Conservation (phyloP, 2,888 invertebrate species). For the Axea sp. region DNA sequence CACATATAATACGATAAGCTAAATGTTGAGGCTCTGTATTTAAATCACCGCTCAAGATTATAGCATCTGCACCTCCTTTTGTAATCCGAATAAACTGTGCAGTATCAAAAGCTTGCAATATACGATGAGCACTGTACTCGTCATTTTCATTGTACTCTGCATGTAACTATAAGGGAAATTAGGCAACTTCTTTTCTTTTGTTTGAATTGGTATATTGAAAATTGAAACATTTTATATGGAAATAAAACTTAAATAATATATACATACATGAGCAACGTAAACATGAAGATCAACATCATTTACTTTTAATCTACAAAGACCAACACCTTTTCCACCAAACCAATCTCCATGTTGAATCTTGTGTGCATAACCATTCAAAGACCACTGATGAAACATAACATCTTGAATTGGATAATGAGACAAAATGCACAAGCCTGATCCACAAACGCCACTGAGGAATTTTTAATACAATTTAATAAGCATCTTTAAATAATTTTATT, state of each 20-base stretch:
- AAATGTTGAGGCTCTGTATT: constrained; percentile 94
- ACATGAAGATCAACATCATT: constrained; percentile 88
- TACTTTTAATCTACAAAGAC: constrained; percentile 87
- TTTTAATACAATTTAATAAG: neutral
- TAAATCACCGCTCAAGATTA: constrained; percentile 95
- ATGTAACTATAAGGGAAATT: constrained; percentile 94
- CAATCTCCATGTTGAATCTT: constrained; percentile 98
- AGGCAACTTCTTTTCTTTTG: too few species aligned
- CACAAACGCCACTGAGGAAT: constrained; percentile 90
- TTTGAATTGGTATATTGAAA: too few species aligned
- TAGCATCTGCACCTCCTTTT: constrained; percentile 87
- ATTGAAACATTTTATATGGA: too few species aligned
- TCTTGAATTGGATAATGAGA: constrained; percentile 91
- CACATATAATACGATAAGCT: constrained; percentile 84
- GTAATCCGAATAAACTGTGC: constrained; percentile 96
- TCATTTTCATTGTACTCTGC: constrained; percentile 95
- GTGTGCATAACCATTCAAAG: constrained; percentile 98
- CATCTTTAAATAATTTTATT: too few species aligned
- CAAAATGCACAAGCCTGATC: constrained; percentile 93
- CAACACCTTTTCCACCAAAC: constrained; percentile 98
- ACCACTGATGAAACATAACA: constrained; percentile 95
- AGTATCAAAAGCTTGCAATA: constrained; percentile 95
- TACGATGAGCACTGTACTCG: constrained; percentile 94
- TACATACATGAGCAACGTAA: constrained; percentile 95
- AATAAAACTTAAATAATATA: too few species aligned